A percentile compares a stretch with the other conserved stretches of the same genome.
These are phyloP conservation scores for Hololepta plana DNA, from an alignment of 2,888 invertebrate species.

Conservation along the genomic window DNA sequence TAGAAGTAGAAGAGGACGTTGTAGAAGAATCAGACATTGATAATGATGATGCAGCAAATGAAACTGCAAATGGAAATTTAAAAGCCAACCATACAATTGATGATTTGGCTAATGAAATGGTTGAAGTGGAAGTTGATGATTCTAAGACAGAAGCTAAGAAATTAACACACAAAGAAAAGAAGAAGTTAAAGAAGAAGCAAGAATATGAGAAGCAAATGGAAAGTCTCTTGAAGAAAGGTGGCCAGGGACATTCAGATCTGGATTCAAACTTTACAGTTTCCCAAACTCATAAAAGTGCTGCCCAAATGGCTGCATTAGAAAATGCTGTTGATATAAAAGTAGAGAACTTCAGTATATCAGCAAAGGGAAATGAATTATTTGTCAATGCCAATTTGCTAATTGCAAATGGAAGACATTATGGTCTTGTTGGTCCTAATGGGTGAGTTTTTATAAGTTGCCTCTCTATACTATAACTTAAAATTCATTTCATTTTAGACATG, in stretches of 20 bases:
- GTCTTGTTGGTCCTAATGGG: slow-evolving; percentile 97
- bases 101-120: slow-evolving; percentile 9
- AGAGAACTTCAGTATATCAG: slow-evolving; percentile 94
- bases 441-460: slow-evolving; percentile 20
- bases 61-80: slow-evolving; percentile 10
- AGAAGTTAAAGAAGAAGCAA: slow-evolving; percentile 73
- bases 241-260: slow-evolving; percentile 69
- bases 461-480: slow-evolving; percentile 1
- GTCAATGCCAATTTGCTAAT: slow-evolving; percentile 89
- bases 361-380: slow-evolving; percentile 93
- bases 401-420: slow-evolving; percentile 86
- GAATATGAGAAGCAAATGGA: slow-evolving; percentile 83
- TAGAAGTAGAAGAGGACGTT: slow-evolving; percentile 8
- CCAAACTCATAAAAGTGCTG: slow-evolving; percentile 55
- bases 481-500: slow-evolving; percentile 45
- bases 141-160: slow-evolving; percentile 41
- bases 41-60: slow-evolving; percentile 8
- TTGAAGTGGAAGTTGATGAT: slow-evolving; percentile 9
- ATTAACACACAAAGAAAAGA: slow-evolving; percentile 80
- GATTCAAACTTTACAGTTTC: slow-evolving; percentile 94
- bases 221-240: slow-evolving; percentile 66
- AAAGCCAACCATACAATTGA: too few species aligned
- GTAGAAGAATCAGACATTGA: slow-evolving; percentile 4
- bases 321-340: slow-evolving; percentile 96
- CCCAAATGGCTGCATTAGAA: slow-evolving; percentile 65